phyloP scores from a whole-genome alignment of 1,140 invertebrate genomes.

The fruit fly (Drosophila melanogaster) region Release_6_plus_ISO1_MT NT_037436.4:8325001-8325500 shows the following conservation, averaged over 20 bases:
- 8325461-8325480: slow-evolving; percentile 56
- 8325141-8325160: slow-evolving; percentile 24
- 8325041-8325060: background rate
- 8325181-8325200: slow-evolving; percentile 54
- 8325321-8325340: slow-evolving; percentile 38
- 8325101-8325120: slow-evolving; percentile 6
- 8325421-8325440: slow-evolving; percentile 62
- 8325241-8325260: slow-evolving; percentile 34
- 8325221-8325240: slow-evolving; percentile 57
- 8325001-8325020: background rate
- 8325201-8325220: slow-evolving; percentile 71
- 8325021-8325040: background rate
- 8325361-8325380: slow-evolving; percentile 68
- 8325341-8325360: slow-evolving; percentile 73
- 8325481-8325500: slow-evolving; percentile 71
- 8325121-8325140: slow-evolving; percentile 30
- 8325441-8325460: slow-evolving; percentile 76
- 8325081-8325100: background rate
- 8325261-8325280: slow-evolving; percentile 56
- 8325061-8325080: background rate
- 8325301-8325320: slow-evolving; percentile 31
- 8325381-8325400: slow-evolving; percentile 59
- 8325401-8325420: slow-evolving; percentile 20
- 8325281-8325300: slow-evolving; percentile 63
- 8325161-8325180: slow-evolving; percentile 71